Conservation (phyloP, 35 echinoderm and acorn worm species). For the Ophiothrix spiculata region DNA sequence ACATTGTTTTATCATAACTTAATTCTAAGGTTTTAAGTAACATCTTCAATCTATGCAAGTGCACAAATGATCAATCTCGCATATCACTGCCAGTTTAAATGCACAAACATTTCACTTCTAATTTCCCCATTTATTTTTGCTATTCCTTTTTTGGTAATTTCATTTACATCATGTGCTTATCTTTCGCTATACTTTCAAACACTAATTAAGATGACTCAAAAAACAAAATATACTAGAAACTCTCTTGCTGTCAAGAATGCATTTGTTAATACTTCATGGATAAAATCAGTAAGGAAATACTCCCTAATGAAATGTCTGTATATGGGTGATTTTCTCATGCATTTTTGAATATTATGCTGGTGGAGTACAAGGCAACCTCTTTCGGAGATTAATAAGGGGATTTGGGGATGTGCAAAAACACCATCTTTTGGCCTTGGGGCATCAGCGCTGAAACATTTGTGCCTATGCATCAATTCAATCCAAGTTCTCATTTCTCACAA, state of each 20-base stretch:
- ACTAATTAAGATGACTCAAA: neutral
- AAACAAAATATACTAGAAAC: conserved; percentile 4
- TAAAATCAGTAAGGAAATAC: neutral
- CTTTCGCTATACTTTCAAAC: no score
- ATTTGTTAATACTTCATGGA: neutral
- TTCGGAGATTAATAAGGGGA: conserved; percentile 7
- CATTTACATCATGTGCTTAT: no score
- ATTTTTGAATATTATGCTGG: conserved; percentile 10
- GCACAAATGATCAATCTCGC: neutral
- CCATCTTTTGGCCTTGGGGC: conserved; percentile 1
- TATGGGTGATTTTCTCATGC: conserved; percentile 3
- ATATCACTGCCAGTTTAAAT: neutral
- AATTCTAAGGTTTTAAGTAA: neutral
- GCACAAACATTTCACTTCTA: neutral
- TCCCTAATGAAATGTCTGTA: neutral
- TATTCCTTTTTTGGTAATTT: no score
- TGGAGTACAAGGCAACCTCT: neutral
- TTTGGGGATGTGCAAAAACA: conserved; percentile 4
- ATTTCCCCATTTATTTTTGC: no score
- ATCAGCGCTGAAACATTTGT: neutral
- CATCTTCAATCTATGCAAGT: neutral
- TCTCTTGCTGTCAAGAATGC: neutral
- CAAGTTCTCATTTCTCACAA: neutral
- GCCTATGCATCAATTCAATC: conserved; percentile 12
- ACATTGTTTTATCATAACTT: neutral